These are phyloP conservation scores for Onychomys torridus DNA, from an alignment of 2,797 vertebrate genomes.

Conservation along the genomic window DNA sequence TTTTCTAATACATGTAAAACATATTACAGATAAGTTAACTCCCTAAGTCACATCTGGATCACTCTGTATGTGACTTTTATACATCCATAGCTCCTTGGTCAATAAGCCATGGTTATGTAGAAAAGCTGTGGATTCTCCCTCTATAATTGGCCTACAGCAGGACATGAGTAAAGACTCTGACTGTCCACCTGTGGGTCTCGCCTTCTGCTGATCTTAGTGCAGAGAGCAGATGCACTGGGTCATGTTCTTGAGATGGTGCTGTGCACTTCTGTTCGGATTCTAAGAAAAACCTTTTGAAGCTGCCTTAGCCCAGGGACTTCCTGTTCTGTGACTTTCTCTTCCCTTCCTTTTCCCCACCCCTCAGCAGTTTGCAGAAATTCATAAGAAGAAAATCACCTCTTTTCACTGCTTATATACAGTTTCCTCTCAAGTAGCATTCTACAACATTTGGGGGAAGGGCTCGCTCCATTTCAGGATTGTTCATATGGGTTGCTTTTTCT, in stretches of 20 bases:
- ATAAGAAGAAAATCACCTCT: not conserved
- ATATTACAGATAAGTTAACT: not conserved
- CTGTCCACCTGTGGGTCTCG: rapidly evolving
- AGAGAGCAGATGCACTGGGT: not conserved
- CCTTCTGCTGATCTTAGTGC: not conserved
- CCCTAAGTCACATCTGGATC: not conserved
- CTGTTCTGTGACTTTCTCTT: not conserved
- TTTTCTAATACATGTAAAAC: not conserved
- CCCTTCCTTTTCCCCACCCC: not conserved
- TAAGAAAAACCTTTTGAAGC: not conserved
- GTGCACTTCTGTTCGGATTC: not conserved
- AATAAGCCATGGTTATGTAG: not conserved
- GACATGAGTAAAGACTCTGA: not conserved
- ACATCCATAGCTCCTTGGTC: not conserved
- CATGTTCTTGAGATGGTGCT: not conserved
- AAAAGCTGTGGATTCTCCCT: not conserved
- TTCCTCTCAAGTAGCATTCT: not conserved
- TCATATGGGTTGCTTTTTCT: not conserved
- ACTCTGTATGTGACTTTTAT: not conserved
- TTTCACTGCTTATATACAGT: not conserved
- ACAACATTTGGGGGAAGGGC: not conserved
- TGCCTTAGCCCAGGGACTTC: not conserved
- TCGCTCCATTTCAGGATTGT: not conserved
- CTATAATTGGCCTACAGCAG: not conserved
- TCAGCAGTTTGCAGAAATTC: not conserved